Evolutionary conservation across 2,113 vertebrate genomes (phyloP).

Genomic region (Laticauda laticaudata): DNA sequence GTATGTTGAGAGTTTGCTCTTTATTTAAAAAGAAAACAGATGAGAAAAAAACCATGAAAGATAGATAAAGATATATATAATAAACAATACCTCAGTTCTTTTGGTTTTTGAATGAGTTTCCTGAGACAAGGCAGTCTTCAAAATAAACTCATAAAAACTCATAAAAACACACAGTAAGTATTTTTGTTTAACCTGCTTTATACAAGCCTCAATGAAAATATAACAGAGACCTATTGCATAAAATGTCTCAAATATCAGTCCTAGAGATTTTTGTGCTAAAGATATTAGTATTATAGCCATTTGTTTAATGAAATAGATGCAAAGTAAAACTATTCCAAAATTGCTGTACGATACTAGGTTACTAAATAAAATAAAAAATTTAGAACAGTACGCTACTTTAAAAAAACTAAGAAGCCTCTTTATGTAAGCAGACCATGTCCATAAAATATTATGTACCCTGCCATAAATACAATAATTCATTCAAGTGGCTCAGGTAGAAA

Average conservation of each 20-base stretch:
- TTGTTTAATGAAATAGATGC: neutral
- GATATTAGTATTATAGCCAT: neutral
- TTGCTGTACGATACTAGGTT: neutral
- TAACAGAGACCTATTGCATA: neutral
- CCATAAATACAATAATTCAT: constrained; percentile 27
- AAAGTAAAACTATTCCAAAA: constrained; percentile 33
- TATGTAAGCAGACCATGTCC: constrained; percentile 26
- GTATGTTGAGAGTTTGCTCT: neutral
- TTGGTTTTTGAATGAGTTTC: neutral
- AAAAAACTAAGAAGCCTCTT: neutral
- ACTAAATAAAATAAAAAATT: neutral
- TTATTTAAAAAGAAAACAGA: neutral
- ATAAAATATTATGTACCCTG: constrained; percentile 24
- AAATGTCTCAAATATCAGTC: neutral
- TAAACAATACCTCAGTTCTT: neutral
- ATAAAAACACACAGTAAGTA: neutral
- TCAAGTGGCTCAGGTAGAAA: constrained; percentile 17
- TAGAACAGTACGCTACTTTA: neutral
- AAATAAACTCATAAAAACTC: neutral
- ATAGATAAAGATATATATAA: neutral
- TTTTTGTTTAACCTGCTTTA: neutral
- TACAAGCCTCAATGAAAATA: neutral
- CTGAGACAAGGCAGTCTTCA: neutral
- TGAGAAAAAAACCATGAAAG: neutral
- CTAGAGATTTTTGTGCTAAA: neutral